phyloP scores from a whole-genome alignment of 2,888 invertebrate genomes.

The Noctua fimbriata region DNA sequence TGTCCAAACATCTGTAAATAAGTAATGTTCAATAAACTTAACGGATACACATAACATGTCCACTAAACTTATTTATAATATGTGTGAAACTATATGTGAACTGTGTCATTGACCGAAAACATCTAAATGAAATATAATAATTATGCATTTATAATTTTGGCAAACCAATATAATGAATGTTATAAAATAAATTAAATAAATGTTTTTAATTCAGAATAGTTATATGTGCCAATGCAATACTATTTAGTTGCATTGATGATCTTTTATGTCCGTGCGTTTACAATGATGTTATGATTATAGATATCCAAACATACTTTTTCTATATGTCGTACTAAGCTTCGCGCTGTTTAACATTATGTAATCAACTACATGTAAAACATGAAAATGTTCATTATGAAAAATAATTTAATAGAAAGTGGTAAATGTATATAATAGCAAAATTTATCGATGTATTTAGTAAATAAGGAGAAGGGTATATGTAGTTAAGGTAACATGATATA shows the following conservation, averaged over 20 bases:
- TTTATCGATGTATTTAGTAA: constrained; percentile 59
- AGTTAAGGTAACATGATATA: constrained; percentile 48
- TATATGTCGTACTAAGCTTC: constrained; percentile 56
- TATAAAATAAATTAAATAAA: constrained; percentile 48
- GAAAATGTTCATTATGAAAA: constrained; percentile 54
- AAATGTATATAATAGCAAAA: constrained; percentile 65
- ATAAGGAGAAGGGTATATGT: constrained; percentile 66
- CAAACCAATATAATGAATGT: constrained; percentile 55
- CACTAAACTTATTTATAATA: constrained; percentile 51
- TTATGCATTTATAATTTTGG: constrained; percentile 48
- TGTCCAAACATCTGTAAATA: constrained; percentile 78
- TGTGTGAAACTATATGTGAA: constrained; percentile 34
- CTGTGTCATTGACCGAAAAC: constrained; percentile 25
- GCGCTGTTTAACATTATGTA: constrained; percentile 52
- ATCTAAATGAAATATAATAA: constrained; percentile 32
- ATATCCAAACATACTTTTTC: constrained; percentile 39
- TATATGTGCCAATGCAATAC: constrained; percentile 42
- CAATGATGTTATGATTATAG: constrained; percentile 50
- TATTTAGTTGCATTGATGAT: constrained; percentile 56
- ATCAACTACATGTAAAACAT: constrained; percentile 62
- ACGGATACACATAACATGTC: constrained; percentile 62
- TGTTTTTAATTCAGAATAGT: constrained; percentile 51
- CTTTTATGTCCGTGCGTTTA: constrained; percentile 46
- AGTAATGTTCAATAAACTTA: constrained; percentile 63
- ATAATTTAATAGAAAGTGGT: constrained; percentile 52